Conservation (phyloP, 2,888 invertebrate species). For the Apocheima hispidaria region DNA sequence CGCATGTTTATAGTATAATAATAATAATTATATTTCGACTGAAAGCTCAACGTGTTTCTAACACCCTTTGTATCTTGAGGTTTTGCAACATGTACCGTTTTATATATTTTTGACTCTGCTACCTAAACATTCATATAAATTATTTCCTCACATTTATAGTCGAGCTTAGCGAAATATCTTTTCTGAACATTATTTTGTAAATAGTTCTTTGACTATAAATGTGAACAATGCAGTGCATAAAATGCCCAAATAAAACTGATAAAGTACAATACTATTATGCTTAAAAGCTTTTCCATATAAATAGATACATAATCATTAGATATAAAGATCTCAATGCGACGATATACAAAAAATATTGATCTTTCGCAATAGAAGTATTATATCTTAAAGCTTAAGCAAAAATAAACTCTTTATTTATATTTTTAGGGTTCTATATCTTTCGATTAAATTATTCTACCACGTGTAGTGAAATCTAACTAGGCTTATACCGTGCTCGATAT, state of each 20-base stretch:
- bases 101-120: slow-evolving; percentile 38
- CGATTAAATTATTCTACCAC: slow-evolving; percentile 53
- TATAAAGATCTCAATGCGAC: slow-evolving; percentile 71
- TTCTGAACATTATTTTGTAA: slow-evolving; percentile 15
- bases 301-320: slow-evolving; percentile 51
- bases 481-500: slow-evolving; percentile 81
- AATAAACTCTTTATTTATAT: slow-evolving; percentile 80
- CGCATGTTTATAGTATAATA: slow-evolving; percentile 24
- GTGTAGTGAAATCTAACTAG: slow-evolving; percentile 63
- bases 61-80: slow-evolving; percentile 75
- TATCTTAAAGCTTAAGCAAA: slow-evolving; percentile 84
- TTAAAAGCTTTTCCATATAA: slow-evolving; percentile 69
- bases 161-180: slow-evolving; percentile 11
- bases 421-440: slow-evolving; percentile 65
- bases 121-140: slow-evolving; percentile 43
- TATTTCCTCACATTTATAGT: slow-evolving; percentile 16
- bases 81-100: slow-evolving; percentile 45
- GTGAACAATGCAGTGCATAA: slow-evolving; percentile 41
- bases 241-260: slow-evolving; percentile 38
- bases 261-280: slow-evolving; percentile 44
- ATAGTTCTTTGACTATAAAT: slow-evolving; percentile 31
- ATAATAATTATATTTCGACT: slow-evolving; percentile 21
- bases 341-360: slow-evolving; percentile 82
- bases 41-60: slow-evolving; percentile 81
- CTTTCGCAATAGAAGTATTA: slow-evolving; percentile 78